Conservation (phyloP, 2,888 invertebrate species). For the Camptogramma bilineatum region DNA sequence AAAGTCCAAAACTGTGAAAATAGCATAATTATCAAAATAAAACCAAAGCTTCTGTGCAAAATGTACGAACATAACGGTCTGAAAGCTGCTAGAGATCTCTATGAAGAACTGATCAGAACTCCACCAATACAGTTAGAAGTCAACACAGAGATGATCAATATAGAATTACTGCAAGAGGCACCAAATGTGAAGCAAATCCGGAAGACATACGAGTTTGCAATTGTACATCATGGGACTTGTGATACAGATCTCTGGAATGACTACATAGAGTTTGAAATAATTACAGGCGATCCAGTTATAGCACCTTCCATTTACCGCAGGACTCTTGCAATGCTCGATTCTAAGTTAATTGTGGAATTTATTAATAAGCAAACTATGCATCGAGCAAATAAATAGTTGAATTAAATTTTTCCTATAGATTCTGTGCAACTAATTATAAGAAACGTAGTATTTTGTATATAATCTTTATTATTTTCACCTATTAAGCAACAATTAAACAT, state of each 20-base stretch:
- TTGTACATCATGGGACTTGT: slow-evolving; percentile 88
- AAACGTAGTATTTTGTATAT: background rate
- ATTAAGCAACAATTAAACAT: background rate
- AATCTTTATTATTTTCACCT: background rate
- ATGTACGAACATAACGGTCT: slow-evolving; percentile 78
- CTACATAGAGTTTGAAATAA: slow-evolving; percentile 89
- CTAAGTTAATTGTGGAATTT: slow-evolving; percentile 81
- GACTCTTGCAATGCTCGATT: slow-evolving; percentile 86
- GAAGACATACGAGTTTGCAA: slow-evolving; percentile 87
- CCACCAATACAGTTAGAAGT: slow-evolving; percentile 87
- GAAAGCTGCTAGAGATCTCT: slow-evolving; percentile 86
- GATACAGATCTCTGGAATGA: slow-evolving; percentile 90
- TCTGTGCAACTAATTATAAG: background rate
- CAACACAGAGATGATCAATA: slow-evolving; percentile 86
- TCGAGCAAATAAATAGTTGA: slow-evolving; percentile 12
- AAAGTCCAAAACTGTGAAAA: slow-evolving; percentile 79
- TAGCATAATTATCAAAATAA: slow-evolving; percentile 80
- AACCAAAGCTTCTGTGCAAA: slow-evolving; percentile 87
- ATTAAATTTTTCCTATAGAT: background rate
- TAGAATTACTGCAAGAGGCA: slow-evolving; percentile 78
- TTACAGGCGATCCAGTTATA: slow-evolving; percentile 84
- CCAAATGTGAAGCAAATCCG: slow-evolving; percentile 81
- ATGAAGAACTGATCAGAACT: slow-evolving; percentile 84
- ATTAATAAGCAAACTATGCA: slow-evolving; percentile 75
- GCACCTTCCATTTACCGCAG: slow-evolving; percentile 86